phyloP scores from a whole-genome alignment of 2,888 invertebrate genomes.

The Troilus luridus region DNA sequence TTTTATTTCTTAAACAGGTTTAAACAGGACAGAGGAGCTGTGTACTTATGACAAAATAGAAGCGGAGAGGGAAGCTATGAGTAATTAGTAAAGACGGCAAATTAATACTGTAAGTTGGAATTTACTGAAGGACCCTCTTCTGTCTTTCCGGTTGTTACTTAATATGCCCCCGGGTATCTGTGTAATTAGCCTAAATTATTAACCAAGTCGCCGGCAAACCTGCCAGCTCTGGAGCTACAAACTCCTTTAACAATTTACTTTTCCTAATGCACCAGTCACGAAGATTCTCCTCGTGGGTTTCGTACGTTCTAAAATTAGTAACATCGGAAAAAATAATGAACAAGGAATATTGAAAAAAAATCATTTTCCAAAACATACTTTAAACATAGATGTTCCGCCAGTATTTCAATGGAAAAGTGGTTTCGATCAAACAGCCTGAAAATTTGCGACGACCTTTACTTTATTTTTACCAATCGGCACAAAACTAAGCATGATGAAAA shows the following conservation, averaged over 20 bases:
- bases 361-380: too few relatives aligned
- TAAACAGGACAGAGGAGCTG: background rate
- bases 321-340: background rate
- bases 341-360: background rate
- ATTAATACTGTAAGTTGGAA: slow-evolving; percentile 27
- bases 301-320: background rate
- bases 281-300: background rate
- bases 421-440: too few relatives aligned
- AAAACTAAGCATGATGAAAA: too few relatives aligned
- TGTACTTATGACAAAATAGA: background rate
- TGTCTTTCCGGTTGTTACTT: slow-evolving; percentile 35
- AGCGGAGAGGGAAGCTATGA: background rate
- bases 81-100: slow-evolving; percentile 23
- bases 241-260: slow-evolving; percentile 14
- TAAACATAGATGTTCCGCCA: too few relatives aligned
- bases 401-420: too few relatives aligned
- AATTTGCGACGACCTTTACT: too few relatives aligned
- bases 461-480: too few relatives aligned
- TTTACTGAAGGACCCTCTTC: slow-evolving; percentile 24
- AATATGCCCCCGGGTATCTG: slow-evolving; percentile 42
- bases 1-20: background rate
- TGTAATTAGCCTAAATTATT: slow-evolving; percentile 45
- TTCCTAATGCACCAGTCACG: background rate
- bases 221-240: background rate
- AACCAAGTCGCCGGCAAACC: background rate